phyloP scores from a whole-genome alignment of 2,113 vertebrate species.

The Garra rufa region DNA sequence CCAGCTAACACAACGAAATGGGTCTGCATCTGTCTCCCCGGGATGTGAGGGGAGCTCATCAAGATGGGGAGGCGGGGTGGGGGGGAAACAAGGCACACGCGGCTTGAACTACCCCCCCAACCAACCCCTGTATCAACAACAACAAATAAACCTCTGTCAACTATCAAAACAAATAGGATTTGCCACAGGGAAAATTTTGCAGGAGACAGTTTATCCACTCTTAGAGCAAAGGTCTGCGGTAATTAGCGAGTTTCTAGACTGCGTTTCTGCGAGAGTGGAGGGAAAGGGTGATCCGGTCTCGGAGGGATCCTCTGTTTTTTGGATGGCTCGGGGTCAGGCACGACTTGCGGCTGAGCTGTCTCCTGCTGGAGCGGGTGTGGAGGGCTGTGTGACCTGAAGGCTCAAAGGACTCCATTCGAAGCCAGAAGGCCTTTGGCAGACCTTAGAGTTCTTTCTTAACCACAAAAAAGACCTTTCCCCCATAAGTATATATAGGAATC shows the following conservation, averaged over 20 bases:
- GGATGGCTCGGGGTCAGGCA: slow-evolving; percentile 26
- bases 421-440: slow-evolving; percentile 49
- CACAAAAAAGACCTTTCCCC: slow-evolving; percentile 47
- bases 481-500: background rate
- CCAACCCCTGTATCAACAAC: slow-evolving; percentile 68
- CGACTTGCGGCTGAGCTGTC: slow-evolving; percentile 38
- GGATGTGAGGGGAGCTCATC: slow-evolving; percentile 64
- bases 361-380: slow-evolving; percentile 41
- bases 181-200: slow-evolving; percentile 42
- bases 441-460: slow-evolving; percentile 43
- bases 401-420: slow-evolving; percentile 52
- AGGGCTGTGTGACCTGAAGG: slow-evolving; percentile 32
- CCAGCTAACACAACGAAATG: slow-evolving; percentile 71
- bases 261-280: slow-evolving; percentile 19
- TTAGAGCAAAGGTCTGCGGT: slow-evolving; percentile 44
- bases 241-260: slow-evolving; percentile 47
- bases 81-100: slow-evolving; percentile 47
- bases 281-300: slow-evolving; percentile 41
- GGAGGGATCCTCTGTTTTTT: slow-evolving; percentile 44
- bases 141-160: slow-evolving; percentile 58
- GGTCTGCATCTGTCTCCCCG: slow-evolving; percentile 68
- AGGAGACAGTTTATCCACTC: slow-evolving; percentile 36
- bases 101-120: slow-evolving; percentile 66
- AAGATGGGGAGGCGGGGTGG: slow-evolving; percentile 62
- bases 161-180: slow-evolving; percentile 43